Evolutionary conservation across 2,888 invertebrate genomes (phyloP), one percentile per base, ranked within the genome.

Genomic region (Diadromus collaris): DNA sequence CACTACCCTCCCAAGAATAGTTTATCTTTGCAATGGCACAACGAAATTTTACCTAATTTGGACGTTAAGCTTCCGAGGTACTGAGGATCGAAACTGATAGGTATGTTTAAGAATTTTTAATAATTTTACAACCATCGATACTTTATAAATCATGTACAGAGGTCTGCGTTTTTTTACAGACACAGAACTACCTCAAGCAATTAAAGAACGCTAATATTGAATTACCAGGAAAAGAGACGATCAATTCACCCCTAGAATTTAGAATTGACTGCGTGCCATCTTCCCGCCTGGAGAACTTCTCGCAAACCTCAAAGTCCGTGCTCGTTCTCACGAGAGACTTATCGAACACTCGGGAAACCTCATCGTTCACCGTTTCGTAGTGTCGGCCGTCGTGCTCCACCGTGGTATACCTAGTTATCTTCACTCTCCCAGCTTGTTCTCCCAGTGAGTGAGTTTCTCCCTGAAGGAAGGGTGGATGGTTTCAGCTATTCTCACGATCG

Each of bases 221-320:
- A 72, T 75, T 67, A 89, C 89, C 90, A 3, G 88, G 83, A 70
- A 88, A 90, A 48, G 78, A 82, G 67, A 89, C 86, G 73, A 87
- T 73, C 71, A 87, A 82, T 67, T 88, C 86, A n/a, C 87, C 89
- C 61, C 85, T 84, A 27, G 83, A 84, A 80, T 84, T 86, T 72
- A 87, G 82, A 51, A 89, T 80, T 76, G 83, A 86, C 80, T 87
- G 83, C 61, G 88, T 89, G 68, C 89, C 89, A 75, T 90, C 90
- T 46, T 81, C 87, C 46, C 90, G 86, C 10, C 86, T 82, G 38
- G 83, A 85, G 81, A 89, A 89, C 85, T 85, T 87, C 85, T 90
- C 88, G 79, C 84, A 83, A 77, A 83, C 83, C 80, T 86, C 86
- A 83, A 88, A 88, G 82, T 89, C 86, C 77, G 87, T 87, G 64